phyloP scores from a whole-genome alignment of 1,140 invertebrate species.

The Aphelinus certus region DNA sequence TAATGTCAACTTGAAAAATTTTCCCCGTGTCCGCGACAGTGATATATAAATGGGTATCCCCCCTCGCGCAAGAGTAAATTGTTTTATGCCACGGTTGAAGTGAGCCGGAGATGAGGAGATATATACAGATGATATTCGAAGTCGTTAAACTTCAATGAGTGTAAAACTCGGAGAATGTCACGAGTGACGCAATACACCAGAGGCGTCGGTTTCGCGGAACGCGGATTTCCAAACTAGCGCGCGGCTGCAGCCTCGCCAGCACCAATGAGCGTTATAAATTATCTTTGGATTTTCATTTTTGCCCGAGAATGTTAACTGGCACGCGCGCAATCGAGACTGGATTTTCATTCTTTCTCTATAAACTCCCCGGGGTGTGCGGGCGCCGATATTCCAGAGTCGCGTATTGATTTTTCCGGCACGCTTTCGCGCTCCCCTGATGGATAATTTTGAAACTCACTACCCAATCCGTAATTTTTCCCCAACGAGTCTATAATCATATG shows the following conservation, averaged over 20 bases:
- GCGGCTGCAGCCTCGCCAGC: slow-evolving; percentile 1
- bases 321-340: slow-evolving; percentile 1
- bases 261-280: background rate
- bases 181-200: slow-evolving; percentile 27
- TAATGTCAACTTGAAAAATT: no score
- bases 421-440: no score
- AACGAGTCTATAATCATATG: no score
- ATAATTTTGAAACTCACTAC: no score
- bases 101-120: slow-evolving; percentile 13
- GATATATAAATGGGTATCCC: no score
- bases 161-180: slow-evolving; percentile 26
- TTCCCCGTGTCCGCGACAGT: no score
- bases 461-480: no score
- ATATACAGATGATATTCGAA: slow-evolving; percentile 8
- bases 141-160: slow-evolving; percentile 18
- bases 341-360: no score
- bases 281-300: slow-evolving; percentile 18
- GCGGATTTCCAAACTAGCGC: slow-evolving; percentile 25
- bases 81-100: background rate
- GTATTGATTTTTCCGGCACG: no score
- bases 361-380: no score
- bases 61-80: no score
- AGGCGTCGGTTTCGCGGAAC: slow-evolving; percentile 20
- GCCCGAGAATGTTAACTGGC: background rate
- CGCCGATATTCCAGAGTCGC: no score